These are phyloP conservation scores for Sycophila sp. DNA, from an alignment of 1,140 invertebrate genomes.

Conservation along the genomic window DNA sequence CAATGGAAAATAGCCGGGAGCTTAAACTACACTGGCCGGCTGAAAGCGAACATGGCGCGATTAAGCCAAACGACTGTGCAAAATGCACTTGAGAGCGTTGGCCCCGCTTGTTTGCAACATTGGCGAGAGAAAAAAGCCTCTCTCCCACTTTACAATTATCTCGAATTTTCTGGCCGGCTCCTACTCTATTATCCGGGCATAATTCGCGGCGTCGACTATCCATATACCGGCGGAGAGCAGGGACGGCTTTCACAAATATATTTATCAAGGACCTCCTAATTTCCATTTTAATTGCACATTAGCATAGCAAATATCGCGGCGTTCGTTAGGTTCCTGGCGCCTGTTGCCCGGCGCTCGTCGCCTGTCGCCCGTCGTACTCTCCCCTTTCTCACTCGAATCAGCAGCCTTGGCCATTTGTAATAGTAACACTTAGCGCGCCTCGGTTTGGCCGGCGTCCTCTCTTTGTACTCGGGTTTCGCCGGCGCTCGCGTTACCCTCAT, in stretches of 20 bases:
- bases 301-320: slow-evolving; percentile 49
- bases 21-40: background rate
- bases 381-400: slow-evolving; percentile 9
- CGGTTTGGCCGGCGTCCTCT: background rate
- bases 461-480: background rate
- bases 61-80: slow-evolving; percentile 15
- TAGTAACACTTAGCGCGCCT: too few relatives aligned
- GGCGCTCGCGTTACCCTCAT: background rate
- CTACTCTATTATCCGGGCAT: slow-evolving; percentile 15
- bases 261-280: slow-evolving; percentile 39
- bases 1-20: background rate
- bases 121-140: too few relatives aligned
- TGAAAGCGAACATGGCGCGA: slow-evolving; percentile 16
- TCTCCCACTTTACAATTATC: too few relatives aligned
- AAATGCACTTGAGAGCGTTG: too few relatives aligned
- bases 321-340: slow-evolving; percentile 45
- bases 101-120: too few relatives aligned
- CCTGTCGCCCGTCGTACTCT: background rate
- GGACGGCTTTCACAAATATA: slow-evolving; percentile 33
- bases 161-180: too few relatives aligned
- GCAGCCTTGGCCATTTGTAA: slow-evolving; percentile 15
- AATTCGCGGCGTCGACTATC: slow-evolving; percentile 23
- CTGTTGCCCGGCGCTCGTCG: too few relatives aligned
- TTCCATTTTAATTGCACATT: slow-evolving; percentile 57
- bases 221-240: background rate